Percentiles rank a stretch among this genome's conserved stretches.
Conservation (phyloP, 1,140 invertebrate species). For the Anadara kagoshimensis region DNA sequence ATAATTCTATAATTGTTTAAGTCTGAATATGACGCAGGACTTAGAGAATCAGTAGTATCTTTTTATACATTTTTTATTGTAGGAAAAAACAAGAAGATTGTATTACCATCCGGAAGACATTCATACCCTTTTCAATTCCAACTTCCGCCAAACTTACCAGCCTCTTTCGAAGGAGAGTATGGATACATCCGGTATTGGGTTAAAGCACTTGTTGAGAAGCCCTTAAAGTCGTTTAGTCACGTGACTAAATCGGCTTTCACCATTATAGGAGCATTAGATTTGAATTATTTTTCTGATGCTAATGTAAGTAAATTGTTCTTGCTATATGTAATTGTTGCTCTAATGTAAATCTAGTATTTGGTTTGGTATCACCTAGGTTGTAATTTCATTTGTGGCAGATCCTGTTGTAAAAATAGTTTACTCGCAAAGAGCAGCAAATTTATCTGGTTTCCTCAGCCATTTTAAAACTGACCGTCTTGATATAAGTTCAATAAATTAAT, state of each 20-base stretch:
- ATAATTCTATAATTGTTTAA: no score
- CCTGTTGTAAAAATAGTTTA: no score
- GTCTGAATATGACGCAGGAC: neutral
- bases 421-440: no score
- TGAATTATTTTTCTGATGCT: constrained; percentile 59
- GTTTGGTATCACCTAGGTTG: no score
- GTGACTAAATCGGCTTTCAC: constrained; percentile 65
- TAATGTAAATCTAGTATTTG: no score
- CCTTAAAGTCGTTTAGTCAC: constrained; percentile 62
- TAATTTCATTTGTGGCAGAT: no score
- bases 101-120: constrained; percentile 68
- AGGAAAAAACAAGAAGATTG: constrained; percentile 30
- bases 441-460: no score
- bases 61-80: neutral
- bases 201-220: constrained; percentile 72
- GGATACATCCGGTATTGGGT: constrained; percentile 75
- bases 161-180: constrained; percentile 74
- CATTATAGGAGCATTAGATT: constrained; percentile 65
- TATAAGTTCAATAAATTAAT: no score
- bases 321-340: no score
- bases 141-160: constrained; percentile 74
- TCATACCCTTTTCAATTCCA: constrained; percentile 75
- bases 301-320: constrained; percentile 50
- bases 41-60: no score
- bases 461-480: no score